These are phyloP conservation scores for Trichomalopsis sarcophagae DNA, from an alignment of 1,140 invertebrate genomes.

Conservation along the genomic window DNA sequence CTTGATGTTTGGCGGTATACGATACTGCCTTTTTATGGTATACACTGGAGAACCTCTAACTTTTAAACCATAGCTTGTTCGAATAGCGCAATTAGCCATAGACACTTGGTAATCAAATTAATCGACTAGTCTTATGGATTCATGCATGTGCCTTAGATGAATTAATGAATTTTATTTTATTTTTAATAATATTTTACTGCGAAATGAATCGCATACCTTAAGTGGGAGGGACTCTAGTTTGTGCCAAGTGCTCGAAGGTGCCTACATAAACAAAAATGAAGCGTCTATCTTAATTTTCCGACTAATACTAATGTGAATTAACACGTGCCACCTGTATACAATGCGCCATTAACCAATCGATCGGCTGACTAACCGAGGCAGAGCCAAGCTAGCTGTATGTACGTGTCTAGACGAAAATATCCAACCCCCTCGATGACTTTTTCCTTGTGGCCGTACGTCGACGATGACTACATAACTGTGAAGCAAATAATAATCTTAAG, in stretches of 20 bases:
- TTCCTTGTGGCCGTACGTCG: background rate
- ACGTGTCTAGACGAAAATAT: background rate
- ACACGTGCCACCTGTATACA: slow-evolving; percentile 26
- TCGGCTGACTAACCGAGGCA: slow-evolving; percentile 23
- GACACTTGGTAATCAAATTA: too few species aligned
- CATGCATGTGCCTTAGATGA: background rate
- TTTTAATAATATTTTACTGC: background rate
- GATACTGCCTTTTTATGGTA: background rate
- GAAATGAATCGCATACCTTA: background rate
- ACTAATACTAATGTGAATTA: slow-evolving; percentile 49
- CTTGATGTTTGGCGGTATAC: background rate
- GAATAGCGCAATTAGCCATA: too few species aligned
- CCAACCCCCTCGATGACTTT: background rate
- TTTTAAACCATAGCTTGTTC: background rate
- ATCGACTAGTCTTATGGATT: too few species aligned
- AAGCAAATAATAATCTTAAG: background rate
- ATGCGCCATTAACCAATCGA: slow-evolving; percentile 29
- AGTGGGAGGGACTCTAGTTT: slow-evolving; percentile 21
- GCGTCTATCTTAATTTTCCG: slow-evolving; percentile 23
- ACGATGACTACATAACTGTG: background rate
- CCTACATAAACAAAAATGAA: background rate
- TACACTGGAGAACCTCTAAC: slow-evolving; percentile 36
- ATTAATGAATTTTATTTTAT: background rate
- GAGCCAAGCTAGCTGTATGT: background rate
- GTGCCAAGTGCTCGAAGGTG: background rate